phyloP scores from a whole-genome alignment of 2,888 invertebrate species.

The Patella pellucida region DNA sequence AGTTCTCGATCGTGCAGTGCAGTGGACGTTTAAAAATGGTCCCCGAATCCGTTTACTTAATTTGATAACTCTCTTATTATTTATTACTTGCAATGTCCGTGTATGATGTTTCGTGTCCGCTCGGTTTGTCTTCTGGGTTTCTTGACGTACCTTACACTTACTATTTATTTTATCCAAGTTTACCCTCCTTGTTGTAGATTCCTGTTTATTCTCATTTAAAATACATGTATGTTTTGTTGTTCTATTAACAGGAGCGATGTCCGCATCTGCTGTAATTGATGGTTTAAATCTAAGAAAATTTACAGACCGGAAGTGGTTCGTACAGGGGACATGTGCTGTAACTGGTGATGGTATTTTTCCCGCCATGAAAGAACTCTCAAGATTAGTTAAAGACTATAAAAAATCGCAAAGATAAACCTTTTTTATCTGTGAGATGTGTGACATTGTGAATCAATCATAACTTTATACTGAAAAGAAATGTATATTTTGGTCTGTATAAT shows the following conservation, averaged over 20 bases:
- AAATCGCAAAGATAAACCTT: slow-evolving; percentile 29
- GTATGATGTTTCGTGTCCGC: no score
- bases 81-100: no score
- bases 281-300: slow-evolving; percentile 45
- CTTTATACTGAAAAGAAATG: no score
- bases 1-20: no score
- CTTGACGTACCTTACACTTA: no score
- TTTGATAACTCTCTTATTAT: no score
- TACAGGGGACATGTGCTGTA: slow-evolving; percentile 60
- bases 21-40: no score
- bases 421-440: not conserved
- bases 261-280: slow-evolving; percentile 45
- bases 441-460: not conserved
- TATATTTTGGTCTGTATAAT: no score
- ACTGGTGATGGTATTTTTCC: slow-evolving; percentile 67
- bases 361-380: slow-evolving; percentile 56
- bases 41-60: no score
- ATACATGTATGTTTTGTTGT: no score
- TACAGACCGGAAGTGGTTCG: slow-evolving; percentile 53
- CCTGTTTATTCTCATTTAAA: not conserved
- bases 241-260: slow-evolving; percentile 18
- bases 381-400: slow-evolving; percentile 42
- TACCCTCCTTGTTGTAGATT: no score
- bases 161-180: not conserved
- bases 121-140: no score